These are phyloP conservation scores for Tapirus terrestris DNA, from an alignment of 2,113 vertebrate genomes.

Conservation along the genomic window DNA sequence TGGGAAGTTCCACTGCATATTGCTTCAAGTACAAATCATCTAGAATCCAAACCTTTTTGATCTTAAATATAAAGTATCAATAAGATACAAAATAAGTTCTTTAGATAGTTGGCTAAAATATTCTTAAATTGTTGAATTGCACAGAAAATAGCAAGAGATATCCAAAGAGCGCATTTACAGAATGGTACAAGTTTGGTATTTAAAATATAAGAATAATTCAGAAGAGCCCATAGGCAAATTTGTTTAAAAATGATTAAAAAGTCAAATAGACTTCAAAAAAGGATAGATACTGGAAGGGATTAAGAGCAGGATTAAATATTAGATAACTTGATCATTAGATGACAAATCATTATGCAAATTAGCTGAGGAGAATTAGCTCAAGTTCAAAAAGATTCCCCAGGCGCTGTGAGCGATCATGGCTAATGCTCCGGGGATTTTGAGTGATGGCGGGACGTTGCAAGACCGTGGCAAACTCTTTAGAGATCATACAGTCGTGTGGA, in stretches of 20 bases:
- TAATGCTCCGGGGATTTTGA: neutral
- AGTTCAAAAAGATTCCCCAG: neutral
- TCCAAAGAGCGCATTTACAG: neutral
- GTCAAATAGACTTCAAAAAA: slow-evolving; percentile 2
- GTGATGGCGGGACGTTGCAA: neutral
- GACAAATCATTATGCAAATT: slow-evolving; percentile 18
- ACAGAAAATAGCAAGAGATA: neutral
- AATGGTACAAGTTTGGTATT: neutral
- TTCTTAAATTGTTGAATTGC: neutral
- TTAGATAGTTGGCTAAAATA: neutral
- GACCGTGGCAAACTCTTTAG: neutral
- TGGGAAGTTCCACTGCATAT: neutral
- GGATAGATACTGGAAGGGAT: neutral
- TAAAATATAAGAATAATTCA: slow-evolving; percentile 46
- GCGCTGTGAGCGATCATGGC: neutral
- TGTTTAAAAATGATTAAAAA: slow-evolving; percentile 46
- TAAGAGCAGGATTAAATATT: neutral
- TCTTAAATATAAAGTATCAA: slow-evolving; percentile 5
- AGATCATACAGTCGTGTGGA: neutral
- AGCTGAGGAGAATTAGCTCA: neutral
- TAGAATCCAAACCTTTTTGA: neutral
- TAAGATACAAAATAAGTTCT: neutral
- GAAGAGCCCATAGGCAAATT: neutral
- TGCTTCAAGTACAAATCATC: neutral
- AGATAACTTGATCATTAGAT: neutral